These are phyloP conservation scores for Willisornis vidua DNA, from an alignment of 2,113 vertebrate species.

Conservation along the genomic window DNA sequence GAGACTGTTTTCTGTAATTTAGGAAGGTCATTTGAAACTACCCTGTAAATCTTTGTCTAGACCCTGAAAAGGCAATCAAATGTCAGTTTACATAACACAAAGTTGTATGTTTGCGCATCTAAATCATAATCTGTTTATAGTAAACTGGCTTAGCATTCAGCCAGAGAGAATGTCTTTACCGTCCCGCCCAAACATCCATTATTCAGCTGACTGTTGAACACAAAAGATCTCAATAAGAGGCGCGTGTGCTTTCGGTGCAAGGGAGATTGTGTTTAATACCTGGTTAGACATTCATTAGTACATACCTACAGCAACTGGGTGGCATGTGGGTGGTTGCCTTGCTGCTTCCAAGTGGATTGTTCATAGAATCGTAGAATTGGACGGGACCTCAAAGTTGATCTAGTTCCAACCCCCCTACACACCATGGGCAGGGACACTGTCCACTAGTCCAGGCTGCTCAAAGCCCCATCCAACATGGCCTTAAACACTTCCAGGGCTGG, in stretches of 20 bases:
- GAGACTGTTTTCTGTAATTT: background rate
- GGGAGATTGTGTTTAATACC: background rate
- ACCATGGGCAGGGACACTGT: background rate
- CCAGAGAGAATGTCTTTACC: background rate
- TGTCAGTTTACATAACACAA: background rate
- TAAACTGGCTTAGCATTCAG: background rate
- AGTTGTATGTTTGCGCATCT: background rate
- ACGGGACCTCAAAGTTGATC: background rate
- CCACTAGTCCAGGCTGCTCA: background rate
- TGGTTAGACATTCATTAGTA: background rate
- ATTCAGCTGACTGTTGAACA: background rate
- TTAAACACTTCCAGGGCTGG: background rate
- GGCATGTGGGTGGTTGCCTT: background rate
- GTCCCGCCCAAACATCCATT: background rate
- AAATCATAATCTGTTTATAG: background rate
- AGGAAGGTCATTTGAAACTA: background rate
- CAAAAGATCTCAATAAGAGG: background rate
- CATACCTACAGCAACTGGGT: background rate
- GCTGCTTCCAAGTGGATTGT: background rate
- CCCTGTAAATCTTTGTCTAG: conserved; percentile 48
- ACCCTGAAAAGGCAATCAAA: background rate
- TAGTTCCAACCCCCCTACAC: fast-evolving
- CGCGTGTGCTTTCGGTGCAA: fast-evolving
- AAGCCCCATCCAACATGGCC: background rate
- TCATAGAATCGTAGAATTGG: background rate